phyloP scores from a whole-genome alignment of 2,797 vertebrate species.

The Merluccius polli region DNA sequence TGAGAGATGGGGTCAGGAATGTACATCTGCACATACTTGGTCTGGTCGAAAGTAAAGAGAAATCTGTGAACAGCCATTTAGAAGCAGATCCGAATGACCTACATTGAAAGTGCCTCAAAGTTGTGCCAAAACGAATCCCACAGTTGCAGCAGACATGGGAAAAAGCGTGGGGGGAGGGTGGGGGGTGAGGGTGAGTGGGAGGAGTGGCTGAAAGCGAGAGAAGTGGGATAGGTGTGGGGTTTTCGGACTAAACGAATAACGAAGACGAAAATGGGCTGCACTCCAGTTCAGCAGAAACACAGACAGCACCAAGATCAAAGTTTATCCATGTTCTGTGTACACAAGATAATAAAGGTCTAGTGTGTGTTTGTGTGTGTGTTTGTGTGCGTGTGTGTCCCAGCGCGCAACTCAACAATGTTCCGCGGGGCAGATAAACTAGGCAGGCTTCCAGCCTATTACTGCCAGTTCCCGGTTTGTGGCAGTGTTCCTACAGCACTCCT shows the following conservation, averaged over 20 bases:
- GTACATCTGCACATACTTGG: constrained; percentile 37
- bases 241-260: constrained; percentile 59
- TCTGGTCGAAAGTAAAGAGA: constrained; percentile 36
- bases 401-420: constrained; percentile 43
- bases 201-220: constrained; percentile 41
- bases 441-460: constrained; percentile 62
- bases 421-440: constrained; percentile 55
- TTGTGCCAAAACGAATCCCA: constrained; percentile 57
- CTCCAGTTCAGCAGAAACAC: constrained; percentile 57
- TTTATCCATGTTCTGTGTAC: constrained; percentile 62
- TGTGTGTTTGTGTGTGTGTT: constrained; percentile 23
- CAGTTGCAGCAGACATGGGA: constrained; percentile 54
- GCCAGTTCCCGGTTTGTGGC: constrained; percentile 57
- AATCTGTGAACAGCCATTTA: constrained; percentile 14
- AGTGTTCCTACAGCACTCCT: constrained; percentile 61
- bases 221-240: constrained; percentile 60
- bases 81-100: constrained; percentile 54
- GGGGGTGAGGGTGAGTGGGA: constrained; percentile 19
- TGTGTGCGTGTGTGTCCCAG: constrained; percentile 6
- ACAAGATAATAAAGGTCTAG: constrained; percentile 57
- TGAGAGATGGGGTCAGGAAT: constrained; percentile 32
- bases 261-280: constrained; percentile 54
- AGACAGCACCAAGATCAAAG: constrained; percentile 62
- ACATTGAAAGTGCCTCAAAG: constrained; percentile 55
- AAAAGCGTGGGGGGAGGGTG: constrained; percentile 22